Conservation (phyloP, 2,888 invertebrate genomes). For the Torymus auratus region DNA sequence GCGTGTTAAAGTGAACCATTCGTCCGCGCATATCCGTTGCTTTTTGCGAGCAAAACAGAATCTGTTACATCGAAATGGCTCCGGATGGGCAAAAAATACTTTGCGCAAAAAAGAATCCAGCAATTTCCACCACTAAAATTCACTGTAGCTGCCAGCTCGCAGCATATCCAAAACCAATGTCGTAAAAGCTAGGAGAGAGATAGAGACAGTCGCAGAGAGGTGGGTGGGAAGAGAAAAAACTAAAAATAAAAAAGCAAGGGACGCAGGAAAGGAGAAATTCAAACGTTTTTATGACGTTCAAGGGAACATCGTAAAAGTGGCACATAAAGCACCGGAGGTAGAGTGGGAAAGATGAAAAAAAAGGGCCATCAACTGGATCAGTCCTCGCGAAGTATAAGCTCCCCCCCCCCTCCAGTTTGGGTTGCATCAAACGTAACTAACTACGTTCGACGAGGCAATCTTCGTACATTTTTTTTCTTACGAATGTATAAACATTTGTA, state of each 20-base stretch:
- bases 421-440: conserved; percentile 26
- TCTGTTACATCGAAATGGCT: no score
- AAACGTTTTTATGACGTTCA: conserved; percentile 27
- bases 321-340: conserved; percentile 20
- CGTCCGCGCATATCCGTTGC: no score
- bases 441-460: neutral
- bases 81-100: neutral
- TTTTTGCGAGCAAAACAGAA: no score
- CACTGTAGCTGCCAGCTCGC: neutral
- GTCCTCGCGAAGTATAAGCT: neutral
- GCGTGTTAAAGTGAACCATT: no score
- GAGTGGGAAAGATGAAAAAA: conserved; percentile 17
- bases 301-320: conserved; percentile 35
- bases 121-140: neutral
- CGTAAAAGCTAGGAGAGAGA: neutral
- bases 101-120: conserved; percentile 6
- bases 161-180: neutral
- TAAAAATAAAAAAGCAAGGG: conserved; percentile 22
- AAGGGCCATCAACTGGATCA: neutral
- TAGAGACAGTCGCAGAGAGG: neutral
- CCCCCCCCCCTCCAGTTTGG: neutral
- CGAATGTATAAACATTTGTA: no score
- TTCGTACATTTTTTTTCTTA: no score
- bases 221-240: neutral
- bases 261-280: conserved; percentile 15